Evolutionary conservation across 1,140 invertebrate species (phyloP).

Genomic region (Pseudomyrmex dendroicus): DNA sequence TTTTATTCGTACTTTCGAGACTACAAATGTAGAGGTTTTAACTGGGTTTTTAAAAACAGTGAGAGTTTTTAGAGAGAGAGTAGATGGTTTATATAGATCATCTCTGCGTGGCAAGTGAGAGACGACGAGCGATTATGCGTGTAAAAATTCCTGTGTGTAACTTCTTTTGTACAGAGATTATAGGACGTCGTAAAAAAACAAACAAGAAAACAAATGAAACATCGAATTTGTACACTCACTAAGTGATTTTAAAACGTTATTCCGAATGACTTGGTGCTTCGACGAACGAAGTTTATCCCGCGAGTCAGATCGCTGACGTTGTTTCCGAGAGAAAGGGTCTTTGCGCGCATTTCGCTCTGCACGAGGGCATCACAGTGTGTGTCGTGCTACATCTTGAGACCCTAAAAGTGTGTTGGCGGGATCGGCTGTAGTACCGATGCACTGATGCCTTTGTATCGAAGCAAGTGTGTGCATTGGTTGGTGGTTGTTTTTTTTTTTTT

Average conservation of each 20-base stretch:
- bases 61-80: conserved; percentile 15
- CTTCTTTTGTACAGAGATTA: conserved; percentile 43
- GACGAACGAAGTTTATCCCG: background rate
- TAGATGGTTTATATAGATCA: background rate
- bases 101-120: background rate
- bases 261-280: too few relatives aligned
- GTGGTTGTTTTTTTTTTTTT: too few relatives aligned
- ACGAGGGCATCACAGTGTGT: conserved; percentile 9
- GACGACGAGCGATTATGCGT: conserved; percentile 18
- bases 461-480: conserved; percentile 50
- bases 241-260: too few relatives aligned
- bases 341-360: conserved; percentile 31
- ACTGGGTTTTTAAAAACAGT: conserved; percentile 5
- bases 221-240: conserved; percentile 44
- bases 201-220: too few relatives aligned
- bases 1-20: conserved; percentile 19
- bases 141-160: conserved; percentile 53
- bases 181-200: conserved; percentile 22
- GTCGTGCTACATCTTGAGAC: conserved; percentile 44
- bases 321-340: background rate
- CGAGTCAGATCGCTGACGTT: background rate
- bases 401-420: conserved; percentile 9
- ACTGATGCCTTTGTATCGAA: conserved; percentile 21
- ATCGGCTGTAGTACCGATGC: conserved; percentile 38
- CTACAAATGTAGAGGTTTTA: conserved; percentile 20